phyloP scores from a whole-genome alignment of 2,113 vertebrate genomes.

The Aepyceros melampus region DNA sequence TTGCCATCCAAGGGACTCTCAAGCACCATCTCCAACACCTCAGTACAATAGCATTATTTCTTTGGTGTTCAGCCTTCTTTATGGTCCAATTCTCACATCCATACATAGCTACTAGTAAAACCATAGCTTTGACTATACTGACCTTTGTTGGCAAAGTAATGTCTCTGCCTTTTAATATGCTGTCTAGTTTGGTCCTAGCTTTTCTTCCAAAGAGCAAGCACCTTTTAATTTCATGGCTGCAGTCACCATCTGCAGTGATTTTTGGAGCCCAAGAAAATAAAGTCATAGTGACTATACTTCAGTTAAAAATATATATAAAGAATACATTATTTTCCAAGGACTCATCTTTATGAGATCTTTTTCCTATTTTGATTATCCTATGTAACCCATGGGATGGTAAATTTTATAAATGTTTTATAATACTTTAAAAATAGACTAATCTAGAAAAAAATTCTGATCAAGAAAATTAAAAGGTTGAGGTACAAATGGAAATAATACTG shows the following conservation, averaged over 20 bases:
- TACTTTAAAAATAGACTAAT: not conserved
- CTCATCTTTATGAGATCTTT: not conserved
- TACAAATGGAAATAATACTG: not conserved
- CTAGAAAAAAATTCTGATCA: not conserved
- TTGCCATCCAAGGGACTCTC: not conserved
- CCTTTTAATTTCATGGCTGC: not conserved
- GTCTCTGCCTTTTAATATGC: not conserved
- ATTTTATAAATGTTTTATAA: not conserved
- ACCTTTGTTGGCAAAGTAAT: not conserved
- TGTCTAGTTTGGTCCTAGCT: not conserved
- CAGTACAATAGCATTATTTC: not conserved
- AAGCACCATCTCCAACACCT: not conserved
- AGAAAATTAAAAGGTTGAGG: not conserved
- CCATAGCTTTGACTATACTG: not conserved
- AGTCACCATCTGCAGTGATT: not conserved
- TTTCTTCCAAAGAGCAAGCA: not conserved
- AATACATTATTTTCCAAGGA: not conserved
- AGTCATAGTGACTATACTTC: not conserved
- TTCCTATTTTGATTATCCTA: not conserved
- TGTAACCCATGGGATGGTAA: not conserved
- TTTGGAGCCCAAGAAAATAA: not conserved
- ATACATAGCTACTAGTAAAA: not conserved
- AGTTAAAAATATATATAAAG: not conserved
- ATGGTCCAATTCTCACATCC: not conserved
- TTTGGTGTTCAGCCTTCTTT: not conserved